These are phyloP conservation scores for Sphaerophoria taeniata DNA, from an alignment of 2,888 invertebrate genomes.

Conservation along the genomic window DNA sequence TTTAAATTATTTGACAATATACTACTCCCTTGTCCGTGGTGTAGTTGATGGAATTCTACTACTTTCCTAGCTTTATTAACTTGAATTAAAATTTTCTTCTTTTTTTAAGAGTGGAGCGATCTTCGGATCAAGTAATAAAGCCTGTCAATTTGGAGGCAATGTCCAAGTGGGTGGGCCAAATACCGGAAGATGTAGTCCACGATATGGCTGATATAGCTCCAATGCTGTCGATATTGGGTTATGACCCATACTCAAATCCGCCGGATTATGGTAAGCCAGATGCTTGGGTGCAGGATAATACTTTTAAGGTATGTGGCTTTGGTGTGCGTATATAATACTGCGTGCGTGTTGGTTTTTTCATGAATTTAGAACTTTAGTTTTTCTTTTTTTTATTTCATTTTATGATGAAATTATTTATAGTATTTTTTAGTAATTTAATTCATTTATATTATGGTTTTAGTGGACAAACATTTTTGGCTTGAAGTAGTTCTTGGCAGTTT, in stretches of 20 bases:
- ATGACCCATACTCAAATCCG: slow-evolving; percentile 98
- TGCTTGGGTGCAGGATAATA: slow-evolving; percentile 88
- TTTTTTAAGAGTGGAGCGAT: slow-evolving; percentile 93
- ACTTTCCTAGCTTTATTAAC: slow-evolving; percentile 7
- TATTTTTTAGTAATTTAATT: neutral
- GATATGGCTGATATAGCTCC: slow-evolving; percentile 97
- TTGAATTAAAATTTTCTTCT: slow-evolving; percentile 12
- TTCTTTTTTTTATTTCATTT: neutral
- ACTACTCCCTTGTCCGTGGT: neutral
- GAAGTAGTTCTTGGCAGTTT: too few species aligned
- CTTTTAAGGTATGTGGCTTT: slow-evolving; percentile 82
- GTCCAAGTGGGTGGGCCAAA: slow-evolving; percentile 94
- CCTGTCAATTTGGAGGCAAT: slow-evolving; percentile 98
- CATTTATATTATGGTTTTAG: neutral
- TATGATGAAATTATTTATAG: neutral
- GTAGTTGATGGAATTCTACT: neutral
- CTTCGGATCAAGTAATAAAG: slow-evolving; percentile 99
- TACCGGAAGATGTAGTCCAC: slow-evolving; percentile 94
- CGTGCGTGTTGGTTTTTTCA: slow-evolving; percentile 52
- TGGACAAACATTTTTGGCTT: slow-evolving; percentile 1
- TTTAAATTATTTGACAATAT: slow-evolving; percentile 2
- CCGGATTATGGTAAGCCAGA: slow-evolving; percentile 96
- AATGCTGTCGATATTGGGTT: slow-evolving; percentile 95
- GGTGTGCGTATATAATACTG: slow-evolving; percentile 40
- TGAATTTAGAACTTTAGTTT: slow-evolving; percentile 8